phyloP scores from a whole-genome alignment of 2,797 vertebrate species.

The Hoplostethus mediterraneus region DNA sequence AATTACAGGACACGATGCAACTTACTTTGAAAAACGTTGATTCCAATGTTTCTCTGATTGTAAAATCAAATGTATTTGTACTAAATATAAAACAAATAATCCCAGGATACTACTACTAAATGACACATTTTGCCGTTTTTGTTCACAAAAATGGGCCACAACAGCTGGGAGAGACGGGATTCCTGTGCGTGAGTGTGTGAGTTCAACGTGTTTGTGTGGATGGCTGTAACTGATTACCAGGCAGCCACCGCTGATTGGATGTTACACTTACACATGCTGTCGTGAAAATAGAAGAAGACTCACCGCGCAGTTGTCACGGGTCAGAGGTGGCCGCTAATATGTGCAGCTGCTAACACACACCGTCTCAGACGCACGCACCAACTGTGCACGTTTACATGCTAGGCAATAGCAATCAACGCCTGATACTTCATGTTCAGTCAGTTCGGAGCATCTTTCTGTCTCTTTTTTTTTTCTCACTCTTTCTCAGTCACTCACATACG shows the following conservation, averaged over 20 bases:
- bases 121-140: not conserved
- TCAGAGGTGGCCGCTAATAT: constrained; percentile 37
- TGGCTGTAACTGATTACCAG: constrained; percentile 19
- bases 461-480: constrained; percentile 31
- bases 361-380: constrained; percentile 14
- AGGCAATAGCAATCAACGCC: constrained; percentile 18
- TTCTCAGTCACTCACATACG: constrained; percentile 9
- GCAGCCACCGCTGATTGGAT: constrained; percentile 10
- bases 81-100: not conserved
- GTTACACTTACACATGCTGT: constrained; percentile 19
- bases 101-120: not conserved
- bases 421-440: constrained; percentile 40
- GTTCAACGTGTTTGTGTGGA: constrained; percentile 20
- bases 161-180: not conserved
- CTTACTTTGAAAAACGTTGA: not conserved
- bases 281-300: constrained; percentile 32
- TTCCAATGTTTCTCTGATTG: not conserved
- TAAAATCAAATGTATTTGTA: not conserved
- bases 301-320: constrained; percentile 2
- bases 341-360: constrained; percentile 14
- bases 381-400: constrained; percentile 29
- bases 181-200: not conserved
- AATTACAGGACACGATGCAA: not conserved
- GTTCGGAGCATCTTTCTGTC: constrained; percentile 30
- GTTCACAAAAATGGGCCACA: not conserved